Base-by-base conservation (phyloP, 2,113 vertebrate species). In the Fukomys damarensis region DNA sequence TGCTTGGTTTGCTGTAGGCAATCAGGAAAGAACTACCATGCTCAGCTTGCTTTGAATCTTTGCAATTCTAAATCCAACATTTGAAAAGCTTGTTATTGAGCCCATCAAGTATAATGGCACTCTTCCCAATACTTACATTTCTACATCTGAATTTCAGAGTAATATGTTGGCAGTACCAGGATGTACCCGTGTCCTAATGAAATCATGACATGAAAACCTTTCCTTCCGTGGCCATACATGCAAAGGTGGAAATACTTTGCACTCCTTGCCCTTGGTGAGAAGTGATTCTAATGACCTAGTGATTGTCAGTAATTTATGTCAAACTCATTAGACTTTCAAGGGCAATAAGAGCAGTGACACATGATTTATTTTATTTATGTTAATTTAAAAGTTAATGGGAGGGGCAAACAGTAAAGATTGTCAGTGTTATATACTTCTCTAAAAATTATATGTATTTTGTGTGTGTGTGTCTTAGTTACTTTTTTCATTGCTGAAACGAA, bases 311-410 rank as follows among this genome's bases (percentile, higher is more conserved):
- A 68, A 38, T 79, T 96, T 68, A 76, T 24, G 74, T 79, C 83
- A 59, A 86, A 96, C 61, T 77, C 59, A 66, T 80, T 17, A 65
- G 52, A 20, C 24, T 96, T 89, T 70, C 74, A 43, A 84, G 5
- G 77, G 52, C 13, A 52, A 14, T 66, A 12, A 61, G 8, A 80
- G 12, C 12, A 83, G n/a, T 63, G 52, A 38, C 38, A 32, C 20
- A 24, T 72, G 26, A 49, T 56, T 88, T 68, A 81, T 61, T 56
- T 88, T 68, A 81, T 61, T 58, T 80, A n/a, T 79, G 54, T 66
- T 58, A 79, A 93, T 94, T 93, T 80, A 91, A 72, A 89, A 70
- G 58, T 85, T 54, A 95, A 56, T 49, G 41, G 13, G 46, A 87
- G 8, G 61, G 58, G 13, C 54, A 56, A 82, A 49, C 10, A 66